A percentile compares a stretch with the other conserved stretches of the same genome.
These are phyloP conservation scores for Albula goreensis DNA, from an alignment of 2,113 vertebrate species.

Conservation along the genomic window DNA sequence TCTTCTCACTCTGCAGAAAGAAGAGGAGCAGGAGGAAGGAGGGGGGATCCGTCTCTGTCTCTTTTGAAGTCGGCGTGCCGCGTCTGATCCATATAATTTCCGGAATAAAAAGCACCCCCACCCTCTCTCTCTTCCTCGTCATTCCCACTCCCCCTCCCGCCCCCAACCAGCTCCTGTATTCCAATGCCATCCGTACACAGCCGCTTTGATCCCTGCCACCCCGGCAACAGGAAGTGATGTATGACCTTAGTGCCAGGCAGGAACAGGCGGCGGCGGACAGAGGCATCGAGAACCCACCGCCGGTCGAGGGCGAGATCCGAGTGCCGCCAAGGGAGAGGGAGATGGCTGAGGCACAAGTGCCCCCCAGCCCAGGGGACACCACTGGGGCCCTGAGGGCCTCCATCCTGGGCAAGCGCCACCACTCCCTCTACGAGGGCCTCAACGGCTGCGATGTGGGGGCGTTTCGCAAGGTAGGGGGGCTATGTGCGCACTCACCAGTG, in stretches of 20 bases:
- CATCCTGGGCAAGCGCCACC: constrained; percentile 67
- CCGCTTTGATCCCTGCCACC: constrained; percentile 41
- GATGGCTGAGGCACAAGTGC: constrained; percentile 35
- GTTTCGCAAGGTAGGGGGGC: constrained; percentile 59
- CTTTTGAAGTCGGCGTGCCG: constrained; percentile 32
- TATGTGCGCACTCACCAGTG: not conserved
- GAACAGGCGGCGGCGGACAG: constrained; percentile 50
- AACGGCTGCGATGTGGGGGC: constrained; percentile 63
- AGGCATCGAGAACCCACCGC: constrained; percentile 44
- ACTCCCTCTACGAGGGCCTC: constrained; percentile 69
- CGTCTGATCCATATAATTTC: constrained; percentile 36
- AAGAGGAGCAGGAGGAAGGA: not conserved
- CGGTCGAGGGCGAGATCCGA: constrained; percentile 42
- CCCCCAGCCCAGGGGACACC: constrained; percentile 35
- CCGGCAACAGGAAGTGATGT: constrained; percentile 60
- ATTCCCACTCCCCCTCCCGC: not conserved
- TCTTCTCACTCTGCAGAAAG: not conserved
- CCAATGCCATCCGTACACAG: constrained; percentile 30
- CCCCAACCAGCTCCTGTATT: constrained; percentile 37
- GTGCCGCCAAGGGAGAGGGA: constrained; percentile 40
- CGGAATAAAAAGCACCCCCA: not conserved
- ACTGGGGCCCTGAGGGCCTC: constrained; percentile 39
- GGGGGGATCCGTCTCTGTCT: not conserved
- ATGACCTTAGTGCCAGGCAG: constrained; percentile 66
- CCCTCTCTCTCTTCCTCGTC: not conserved